Base-by-base conservation (phyloP, 2,113 vertebrate species). In the Mastomys natalensis region DNA sequence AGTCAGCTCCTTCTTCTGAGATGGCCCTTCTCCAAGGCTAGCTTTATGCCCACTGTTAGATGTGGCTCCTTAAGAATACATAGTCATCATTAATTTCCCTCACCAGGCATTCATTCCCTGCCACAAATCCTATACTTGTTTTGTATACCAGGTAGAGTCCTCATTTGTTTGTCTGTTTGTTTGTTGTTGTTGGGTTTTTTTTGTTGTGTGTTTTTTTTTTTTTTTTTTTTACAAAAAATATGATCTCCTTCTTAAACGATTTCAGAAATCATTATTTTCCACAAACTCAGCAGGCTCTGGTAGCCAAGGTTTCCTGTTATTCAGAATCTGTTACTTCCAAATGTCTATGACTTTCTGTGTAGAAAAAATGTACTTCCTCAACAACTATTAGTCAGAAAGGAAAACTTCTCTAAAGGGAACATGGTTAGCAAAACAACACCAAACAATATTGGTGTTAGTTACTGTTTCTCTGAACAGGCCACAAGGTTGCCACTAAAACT, bases 21-120 rank as follows among this genome's bases (percentile, higher is more conserved):
- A 92, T 97, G 92, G 93, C 87, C 3, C 3, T 53, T 87, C 89
- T 90, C 86, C 43, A 97, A 34, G 4, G 11, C 29, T 74, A 96
- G 51, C 74, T 72, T 55, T 85, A 37, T 86, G 64, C 95, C 72
- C 91, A 94, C 66, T 66, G 88, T 96, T 85, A 91, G 43, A 92
- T 93, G 68, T 73, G 73, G 45, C 21, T 95, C 64, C 97, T 93
- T 91, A 97, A 94, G 92, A 90, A 70, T n/a, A 72, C 68, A 89
- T 12, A 88, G 91, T 94, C 93, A 95, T 94, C 89, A 0, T 4
- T 60, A 40, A 95, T 94, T 98, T n/a, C 29, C 40, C 77, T 96
- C 74, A 60, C 40, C 82, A 68, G 95, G 21, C 43, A 96, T 96
- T 80, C 68, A 96, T 9, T 94, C 97, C 43, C 68, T 93, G 91